Conservation (phyloP, 2,113 vertebrate species). For the Seriola rivoliana region DNA sequence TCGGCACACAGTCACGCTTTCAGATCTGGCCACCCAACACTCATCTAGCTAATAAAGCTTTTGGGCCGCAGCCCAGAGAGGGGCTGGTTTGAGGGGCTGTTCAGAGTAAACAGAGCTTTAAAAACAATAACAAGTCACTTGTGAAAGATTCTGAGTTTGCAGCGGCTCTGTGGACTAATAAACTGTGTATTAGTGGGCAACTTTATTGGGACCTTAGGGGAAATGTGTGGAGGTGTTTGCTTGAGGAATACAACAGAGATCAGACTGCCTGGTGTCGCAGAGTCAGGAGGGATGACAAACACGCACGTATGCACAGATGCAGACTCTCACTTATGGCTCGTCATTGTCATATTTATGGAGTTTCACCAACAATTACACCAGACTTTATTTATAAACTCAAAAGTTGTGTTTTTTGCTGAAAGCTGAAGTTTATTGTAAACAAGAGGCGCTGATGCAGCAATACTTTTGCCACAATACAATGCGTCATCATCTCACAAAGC, state of each 20-base stretch:
- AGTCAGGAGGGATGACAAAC: not conserved
- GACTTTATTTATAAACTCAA: not conserved
- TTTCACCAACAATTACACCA: not conserved
- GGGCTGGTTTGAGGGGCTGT: slow-evolving; percentile 36
- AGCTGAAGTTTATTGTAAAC: no score
- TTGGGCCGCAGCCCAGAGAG: slow-evolving; percentile 69
- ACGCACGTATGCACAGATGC: not conserved
- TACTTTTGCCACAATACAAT: not conserved
- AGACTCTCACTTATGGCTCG: not conserved
- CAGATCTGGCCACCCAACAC: slow-evolving; percentile 71
- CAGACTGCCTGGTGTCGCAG: slow-evolving; percentile 6
- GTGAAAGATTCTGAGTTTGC: slow-evolving; percentile 56
- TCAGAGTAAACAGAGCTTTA: slow-evolving; percentile 76
- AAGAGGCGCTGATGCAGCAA: not conserved
- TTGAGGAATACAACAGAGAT: slow-evolving; percentile 32
- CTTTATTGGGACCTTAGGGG: slow-evolving; percentile 51
- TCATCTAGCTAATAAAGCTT: slow-evolving; percentile 71
- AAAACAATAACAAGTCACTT: slow-evolving; percentile 74
- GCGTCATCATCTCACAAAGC: not conserved
- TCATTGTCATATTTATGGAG: not conserved
- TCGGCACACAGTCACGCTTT: slow-evolving; percentile 30
- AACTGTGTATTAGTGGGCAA: slow-evolving; percentile 58
- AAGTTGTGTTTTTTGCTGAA: not conserved
- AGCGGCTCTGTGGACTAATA: slow-evolving; percentile 52
- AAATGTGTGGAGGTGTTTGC: slow-evolving; percentile 45